Conservation (phyloP, 2,797 vertebrate genomes). For the Oophaga sylvatica region DNA sequence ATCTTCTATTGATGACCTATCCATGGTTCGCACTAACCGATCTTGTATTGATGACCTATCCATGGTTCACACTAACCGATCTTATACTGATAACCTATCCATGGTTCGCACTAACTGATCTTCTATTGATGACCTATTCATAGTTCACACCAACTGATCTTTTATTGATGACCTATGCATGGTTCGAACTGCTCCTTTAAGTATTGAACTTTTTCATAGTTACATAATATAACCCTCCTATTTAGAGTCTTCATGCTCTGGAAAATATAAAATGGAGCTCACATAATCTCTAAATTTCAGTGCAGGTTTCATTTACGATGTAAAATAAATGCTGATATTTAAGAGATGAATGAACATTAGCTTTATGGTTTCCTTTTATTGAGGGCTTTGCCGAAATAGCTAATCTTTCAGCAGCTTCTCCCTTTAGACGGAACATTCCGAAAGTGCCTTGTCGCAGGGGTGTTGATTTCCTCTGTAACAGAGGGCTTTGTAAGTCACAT, state of each 20-base stretch:
- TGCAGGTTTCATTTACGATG: neutral
- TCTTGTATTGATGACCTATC: too few species aligned
- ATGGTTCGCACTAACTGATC: too few species aligned
- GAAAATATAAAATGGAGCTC: neutral
- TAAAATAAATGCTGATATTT: neutral
- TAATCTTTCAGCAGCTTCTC: conserved; percentile 20
- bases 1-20: too few species aligned
- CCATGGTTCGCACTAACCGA: too few species aligned
- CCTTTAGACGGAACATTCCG: conserved; percentile 37
- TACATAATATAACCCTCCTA: neutral
- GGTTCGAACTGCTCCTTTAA: neutral
- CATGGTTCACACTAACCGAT: too few species aligned
- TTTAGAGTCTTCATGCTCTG: neutral
- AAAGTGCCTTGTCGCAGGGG: conserved; percentile 28
- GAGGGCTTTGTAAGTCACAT: conserved; percentile 43
- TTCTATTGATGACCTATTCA: too few species aligned
- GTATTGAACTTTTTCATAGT: too few species aligned
- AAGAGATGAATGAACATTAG: neutral
- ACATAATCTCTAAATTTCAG: neutral
- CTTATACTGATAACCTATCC: too few species aligned
- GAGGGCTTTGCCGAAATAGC: neutral
- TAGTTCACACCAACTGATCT: too few species aligned
- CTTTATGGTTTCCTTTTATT: conserved; percentile 19
- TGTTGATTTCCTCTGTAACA: conserved; percentile 51
- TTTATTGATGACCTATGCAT: too few species aligned